These are phyloP conservation scores for Austrofundulus limnaeus DNA, from an alignment of 2,113 vertebrate genomes.

Conservation along the genomic window DNA sequence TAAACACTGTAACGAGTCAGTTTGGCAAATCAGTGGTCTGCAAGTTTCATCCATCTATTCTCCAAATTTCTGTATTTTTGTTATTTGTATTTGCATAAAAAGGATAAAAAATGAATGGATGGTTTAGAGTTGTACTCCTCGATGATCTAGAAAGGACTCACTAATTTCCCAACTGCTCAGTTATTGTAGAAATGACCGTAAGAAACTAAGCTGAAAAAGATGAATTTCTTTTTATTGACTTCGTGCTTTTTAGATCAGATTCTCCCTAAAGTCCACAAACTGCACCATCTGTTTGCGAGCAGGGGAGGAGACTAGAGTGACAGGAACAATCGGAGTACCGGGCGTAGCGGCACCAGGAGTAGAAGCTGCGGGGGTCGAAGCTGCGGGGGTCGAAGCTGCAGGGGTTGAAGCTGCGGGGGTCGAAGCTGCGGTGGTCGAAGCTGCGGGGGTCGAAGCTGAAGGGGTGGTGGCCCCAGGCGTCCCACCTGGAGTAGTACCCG, in stretches of 20 bases:
- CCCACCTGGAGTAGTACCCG: slow-evolving; percentile 55
- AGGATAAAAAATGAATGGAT: background rate
- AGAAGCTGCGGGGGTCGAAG: slow-evolving; percentile 23
- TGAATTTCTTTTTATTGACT: background rate
- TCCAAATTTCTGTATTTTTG: background rate
- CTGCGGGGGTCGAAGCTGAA: slow-evolving; percentile 16
- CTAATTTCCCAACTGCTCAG: background rate
- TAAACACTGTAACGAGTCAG: background rate
- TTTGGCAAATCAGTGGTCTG: background rate
- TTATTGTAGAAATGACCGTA: slow-evolving; percentile 10
- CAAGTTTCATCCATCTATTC: background rate
- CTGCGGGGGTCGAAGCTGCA: slow-evolving; percentile 46
- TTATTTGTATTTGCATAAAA: background rate
- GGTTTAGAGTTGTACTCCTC: background rate
- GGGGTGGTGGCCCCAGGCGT: slow-evolving; percentile 43
- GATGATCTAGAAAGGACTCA: background rate
- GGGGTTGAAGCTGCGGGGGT: slow-evolving; percentile 4
- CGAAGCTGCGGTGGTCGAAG: slow-evolving; percentile 41
- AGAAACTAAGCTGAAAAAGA: slow-evolving; percentile 33
- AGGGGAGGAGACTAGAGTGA: slow-evolving; percentile 67
- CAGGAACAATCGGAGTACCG: slow-evolving; percentile 48
- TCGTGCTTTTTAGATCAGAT: slow-evolving; percentile 46
- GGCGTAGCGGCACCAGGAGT: slow-evolving; percentile 50
- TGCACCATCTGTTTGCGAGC: slow-evolving; percentile 74
- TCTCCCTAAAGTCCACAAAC: slow-evolving; percentile 66